Evolutionary conservation across 2,797 vertebrate genomes (phyloP).

Genomic region (Bufotes viridis): DNA sequence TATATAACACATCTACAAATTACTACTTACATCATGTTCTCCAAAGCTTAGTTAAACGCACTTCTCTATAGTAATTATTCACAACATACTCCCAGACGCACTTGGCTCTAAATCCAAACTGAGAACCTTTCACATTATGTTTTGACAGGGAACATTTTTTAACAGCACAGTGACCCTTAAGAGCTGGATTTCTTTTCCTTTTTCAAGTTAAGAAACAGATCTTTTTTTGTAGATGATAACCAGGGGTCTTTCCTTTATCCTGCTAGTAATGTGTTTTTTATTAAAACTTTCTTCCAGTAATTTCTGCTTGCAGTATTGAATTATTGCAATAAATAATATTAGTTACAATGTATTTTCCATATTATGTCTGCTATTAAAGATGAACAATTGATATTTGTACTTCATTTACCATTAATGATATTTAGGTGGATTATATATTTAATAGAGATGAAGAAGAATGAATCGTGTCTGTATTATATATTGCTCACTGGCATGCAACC

Average conservation of each 20-base stretch:
- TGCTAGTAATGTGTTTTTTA: constrained; percentile 6
- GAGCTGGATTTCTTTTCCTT: constrained; percentile 30
- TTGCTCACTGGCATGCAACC: no score
- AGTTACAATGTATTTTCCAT: background rate
- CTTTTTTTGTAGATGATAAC: constrained; percentile 34
- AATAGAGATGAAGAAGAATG: no score
- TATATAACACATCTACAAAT: constrained; percentile 12
- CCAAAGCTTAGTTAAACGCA: constrained; percentile 25
- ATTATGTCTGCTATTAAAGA: background rate
- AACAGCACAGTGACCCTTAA: constrained; percentile 41
- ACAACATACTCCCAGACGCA: constrained; percentile 28
- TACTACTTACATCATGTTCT: constrained; percentile 40
- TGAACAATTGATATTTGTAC: no score
- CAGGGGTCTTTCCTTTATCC: constrained; percentile 3
- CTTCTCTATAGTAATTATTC: constrained; percentile 47
- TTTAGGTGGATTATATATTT: no score
- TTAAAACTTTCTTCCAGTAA: background rate
- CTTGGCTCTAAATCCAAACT: constrained; percentile 33
- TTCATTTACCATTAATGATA: no score
- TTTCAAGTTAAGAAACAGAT: constrained; percentile 33
- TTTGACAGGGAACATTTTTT: constrained; percentile 47
- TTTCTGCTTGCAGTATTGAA: background rate
- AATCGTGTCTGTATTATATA: no score
- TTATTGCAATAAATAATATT: background rate
- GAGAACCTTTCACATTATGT: constrained; percentile 50